Evolutionary conservation across 2,888 invertebrate species (phyloP).

Genomic region (Dioctria linearis): DNA sequence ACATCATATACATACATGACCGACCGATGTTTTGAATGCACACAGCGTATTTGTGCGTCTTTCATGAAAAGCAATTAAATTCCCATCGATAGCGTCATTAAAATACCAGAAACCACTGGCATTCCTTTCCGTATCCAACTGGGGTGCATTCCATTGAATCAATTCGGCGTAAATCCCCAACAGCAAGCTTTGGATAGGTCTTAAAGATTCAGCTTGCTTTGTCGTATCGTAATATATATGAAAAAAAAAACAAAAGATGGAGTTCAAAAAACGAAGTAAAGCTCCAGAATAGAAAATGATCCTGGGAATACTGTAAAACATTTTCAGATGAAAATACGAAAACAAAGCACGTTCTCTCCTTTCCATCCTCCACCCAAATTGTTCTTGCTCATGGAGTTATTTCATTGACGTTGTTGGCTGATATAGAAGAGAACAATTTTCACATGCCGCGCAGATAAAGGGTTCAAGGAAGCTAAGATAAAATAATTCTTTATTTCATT

Average conservation of each 20-base stretch:
- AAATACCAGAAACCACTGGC: slow-evolving; percentile 33
- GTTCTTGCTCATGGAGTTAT: neutral
- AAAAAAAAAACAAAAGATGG: neutral
- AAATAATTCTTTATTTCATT: no score
- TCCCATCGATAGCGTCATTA: slow-evolving; percentile 37
- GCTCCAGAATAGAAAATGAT: slow-evolving; percentile 1
- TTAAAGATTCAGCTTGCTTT: neutral
- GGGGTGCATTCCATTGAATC: slow-evolving; percentile 23
- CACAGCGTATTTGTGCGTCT: neutral
- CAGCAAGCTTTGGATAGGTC: neutral
- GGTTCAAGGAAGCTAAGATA: no score
- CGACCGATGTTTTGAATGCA: neutral
- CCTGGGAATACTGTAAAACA: slow-evolving; percentile 1
- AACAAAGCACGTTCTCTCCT: neutral
- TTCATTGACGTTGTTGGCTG: no score
- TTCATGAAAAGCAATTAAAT: slow-evolving; percentile 34
- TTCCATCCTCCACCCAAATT: neutral
- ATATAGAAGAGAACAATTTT: no score
- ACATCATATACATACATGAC: no score
- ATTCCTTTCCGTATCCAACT: slow-evolving; percentile 18
- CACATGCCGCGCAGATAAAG: no score
- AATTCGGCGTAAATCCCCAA: slow-evolving; percentile 11
- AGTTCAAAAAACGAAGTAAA: neutral
- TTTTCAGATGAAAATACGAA: slow-evolving; percentile 1
- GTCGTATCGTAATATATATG: neutral